Conservation (phyloP, 2,113 vertebrate genomes). For the Paramisgurnus dabryanus region DNA sequence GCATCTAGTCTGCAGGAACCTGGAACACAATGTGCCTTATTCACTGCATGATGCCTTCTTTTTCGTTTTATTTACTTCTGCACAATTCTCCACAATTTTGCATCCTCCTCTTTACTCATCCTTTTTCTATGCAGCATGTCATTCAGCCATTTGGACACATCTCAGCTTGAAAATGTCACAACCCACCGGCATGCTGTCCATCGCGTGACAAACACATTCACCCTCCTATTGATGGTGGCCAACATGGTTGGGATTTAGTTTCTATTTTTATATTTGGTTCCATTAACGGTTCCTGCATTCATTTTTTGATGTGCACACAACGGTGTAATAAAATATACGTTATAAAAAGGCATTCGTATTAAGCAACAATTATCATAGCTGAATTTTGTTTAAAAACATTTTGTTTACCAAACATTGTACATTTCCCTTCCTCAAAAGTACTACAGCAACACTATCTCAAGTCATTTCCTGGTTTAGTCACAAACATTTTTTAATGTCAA, state of each 20-base stretch:
- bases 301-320: too few species aligned
- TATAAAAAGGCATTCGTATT: too few species aligned
- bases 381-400: too few species aligned
- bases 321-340: too few species aligned
- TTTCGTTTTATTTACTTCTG: slow-evolving; percentile 13
- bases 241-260: not conserved
- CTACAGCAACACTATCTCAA: too few species aligned
- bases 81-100: not conserved
- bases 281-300: too few species aligned
- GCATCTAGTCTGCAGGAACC: slow-evolving; percentile 62
- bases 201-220: slow-evolving; percentile 11
- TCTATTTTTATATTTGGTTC: too few species aligned
- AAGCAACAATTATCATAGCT: too few species aligned
- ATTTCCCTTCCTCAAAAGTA: too few species aligned
- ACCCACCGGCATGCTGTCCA: slow-evolving; percentile 35
- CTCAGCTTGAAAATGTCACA: slow-evolving; percentile 30
- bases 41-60: slow-evolving; percentile 5
- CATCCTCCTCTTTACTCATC: not conserved
- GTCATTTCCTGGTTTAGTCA: too few species aligned
- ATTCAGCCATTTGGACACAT: slow-evolving; percentile 20
- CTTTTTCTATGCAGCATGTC: not conserved
- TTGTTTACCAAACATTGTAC: too few species aligned
- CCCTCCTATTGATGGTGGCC: not conserved
- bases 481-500: too few species aligned
- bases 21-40: slow-evolving; percentile 23